phyloP scores from a whole-genome alignment of 2,888 invertebrate species.

The Cartodere bifasciata region DNA sequence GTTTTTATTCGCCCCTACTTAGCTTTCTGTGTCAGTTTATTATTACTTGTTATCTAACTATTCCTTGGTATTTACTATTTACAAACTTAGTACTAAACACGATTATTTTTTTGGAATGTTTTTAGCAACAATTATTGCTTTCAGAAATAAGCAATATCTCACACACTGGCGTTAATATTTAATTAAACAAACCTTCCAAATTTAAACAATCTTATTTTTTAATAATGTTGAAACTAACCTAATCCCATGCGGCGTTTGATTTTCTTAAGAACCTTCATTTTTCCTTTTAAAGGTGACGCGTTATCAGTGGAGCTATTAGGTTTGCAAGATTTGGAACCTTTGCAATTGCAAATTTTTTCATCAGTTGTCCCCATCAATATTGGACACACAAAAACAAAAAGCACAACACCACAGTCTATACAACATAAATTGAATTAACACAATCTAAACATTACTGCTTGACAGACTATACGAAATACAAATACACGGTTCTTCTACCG shows the following conservation, averaged over 20 bases:
- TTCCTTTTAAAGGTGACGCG: conserved; percentile 43
- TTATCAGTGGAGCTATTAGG: conserved; percentile 33
- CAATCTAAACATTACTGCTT: not conserved
- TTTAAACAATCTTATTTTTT: no score
- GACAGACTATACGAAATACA: not conserved
- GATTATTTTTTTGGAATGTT: no score
- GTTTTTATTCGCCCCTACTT: no score
- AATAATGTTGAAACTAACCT: conserved; percentile 61
- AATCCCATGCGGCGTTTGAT: conserved; percentile 78
- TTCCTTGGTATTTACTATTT: no score
- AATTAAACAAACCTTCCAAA: no score
- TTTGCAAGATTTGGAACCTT: conserved; percentile 25
- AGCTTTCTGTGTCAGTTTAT: no score
- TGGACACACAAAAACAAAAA: conserved; percentile 2
- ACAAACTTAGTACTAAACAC: no score
- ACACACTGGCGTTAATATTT: no score
- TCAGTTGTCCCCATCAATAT: conserved; percentile 34
- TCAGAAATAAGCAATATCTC: no score
- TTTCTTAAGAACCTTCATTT: conserved; percentile 84
- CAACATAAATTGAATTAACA: not conserved
- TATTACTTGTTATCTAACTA: no score
- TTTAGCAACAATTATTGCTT: no score
- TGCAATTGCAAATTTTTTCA: conserved; percentile 28
- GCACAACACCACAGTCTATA: not conserved
- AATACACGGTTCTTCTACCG: not conserved